Conservation (phyloP, 2,888 invertebrate genomes). For the Tolmerus cingulatus region DNA sequence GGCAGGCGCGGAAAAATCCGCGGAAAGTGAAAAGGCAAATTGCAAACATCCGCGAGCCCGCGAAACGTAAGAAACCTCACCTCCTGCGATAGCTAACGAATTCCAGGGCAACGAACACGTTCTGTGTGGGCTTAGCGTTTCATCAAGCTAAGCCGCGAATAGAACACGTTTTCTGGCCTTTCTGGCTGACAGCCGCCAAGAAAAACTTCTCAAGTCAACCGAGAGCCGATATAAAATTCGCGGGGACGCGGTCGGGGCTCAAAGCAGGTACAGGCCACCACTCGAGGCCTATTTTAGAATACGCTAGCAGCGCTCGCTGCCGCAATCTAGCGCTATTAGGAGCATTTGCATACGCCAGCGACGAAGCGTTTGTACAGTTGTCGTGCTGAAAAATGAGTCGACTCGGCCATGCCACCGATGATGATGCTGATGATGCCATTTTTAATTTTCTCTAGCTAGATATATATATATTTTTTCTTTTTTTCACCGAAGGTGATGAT, state of each 20-base stretch:
- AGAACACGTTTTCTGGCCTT: constrained; percentile 42
- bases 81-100: constrained; percentile 4
- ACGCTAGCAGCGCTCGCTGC: neutral
- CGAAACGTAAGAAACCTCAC: constrained; percentile 12
- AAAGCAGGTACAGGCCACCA: neutral
- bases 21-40: constrained; percentile 24
- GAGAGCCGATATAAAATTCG: constrained; percentile 1
- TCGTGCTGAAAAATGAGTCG: neutral
- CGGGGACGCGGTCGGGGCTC: neutral
- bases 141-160: constrained; percentile 37
- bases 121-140: constrained; percentile 44
- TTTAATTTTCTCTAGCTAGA: neutral
- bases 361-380: neutral
- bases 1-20: neutral
- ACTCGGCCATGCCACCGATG: neutral
- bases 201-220: constrained; percentile 28
- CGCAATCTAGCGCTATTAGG: neutral
- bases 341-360: constrained; percentile 2
- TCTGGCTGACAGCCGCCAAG: constrained; percentile 29
- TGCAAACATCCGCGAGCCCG: neutral
- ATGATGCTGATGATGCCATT: neutral
- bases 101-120: constrained; percentile 42
- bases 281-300: constrained; percentile 21
- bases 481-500: neutral
- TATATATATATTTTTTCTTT: neutral